Evolutionary conservation across 1,140 invertebrate species (phyloP).

Genomic region (Magallana angulata): DNA sequence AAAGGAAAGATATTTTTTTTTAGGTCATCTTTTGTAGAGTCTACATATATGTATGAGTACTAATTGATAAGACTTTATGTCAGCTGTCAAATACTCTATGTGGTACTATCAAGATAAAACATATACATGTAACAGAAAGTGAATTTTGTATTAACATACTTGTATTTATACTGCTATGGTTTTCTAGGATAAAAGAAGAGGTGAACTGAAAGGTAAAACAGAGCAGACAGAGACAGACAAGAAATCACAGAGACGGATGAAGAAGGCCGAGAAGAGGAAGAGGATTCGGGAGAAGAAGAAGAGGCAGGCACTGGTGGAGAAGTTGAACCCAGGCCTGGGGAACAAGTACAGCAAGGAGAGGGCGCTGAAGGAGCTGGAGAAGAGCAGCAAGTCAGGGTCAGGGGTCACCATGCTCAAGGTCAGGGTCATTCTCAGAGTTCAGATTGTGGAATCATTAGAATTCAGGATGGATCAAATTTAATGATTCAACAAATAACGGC

Average conservation of each 20-base stretch:
- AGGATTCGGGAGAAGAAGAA: constrained; percentile 65
- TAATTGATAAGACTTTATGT: no score
- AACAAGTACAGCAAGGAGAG: constrained; percentile 84
- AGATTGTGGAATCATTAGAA: no score
- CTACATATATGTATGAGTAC: no score
- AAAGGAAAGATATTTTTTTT: no score
- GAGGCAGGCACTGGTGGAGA: constrained; percentile 69
- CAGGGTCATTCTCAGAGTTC: background rate
- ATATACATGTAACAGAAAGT: no score
- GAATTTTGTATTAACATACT: no score
- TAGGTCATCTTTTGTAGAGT: no score
- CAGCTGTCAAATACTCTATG: no score
- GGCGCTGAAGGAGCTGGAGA: constrained; percentile 81
- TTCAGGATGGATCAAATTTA: no score
- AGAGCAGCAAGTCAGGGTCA: constrained; percentile 66
- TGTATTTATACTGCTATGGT: no score
- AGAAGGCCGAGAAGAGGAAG: constrained; percentile 83
- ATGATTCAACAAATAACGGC: no score
- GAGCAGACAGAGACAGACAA: constrained; percentile 93
- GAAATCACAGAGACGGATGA: constrained; percentile 91
- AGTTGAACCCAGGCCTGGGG: constrained; percentile 80
- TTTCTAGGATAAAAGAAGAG: constrained; percentile 84
- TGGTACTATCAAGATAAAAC: no score
- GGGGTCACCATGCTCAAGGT: constrained; percentile 74
- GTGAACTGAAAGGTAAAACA: constrained; percentile 87